These are phyloP conservation scores for Triplophysa tibetana DNA, from an alignment of 2,113 vertebrate species.

Conservation along the genomic window DNA sequence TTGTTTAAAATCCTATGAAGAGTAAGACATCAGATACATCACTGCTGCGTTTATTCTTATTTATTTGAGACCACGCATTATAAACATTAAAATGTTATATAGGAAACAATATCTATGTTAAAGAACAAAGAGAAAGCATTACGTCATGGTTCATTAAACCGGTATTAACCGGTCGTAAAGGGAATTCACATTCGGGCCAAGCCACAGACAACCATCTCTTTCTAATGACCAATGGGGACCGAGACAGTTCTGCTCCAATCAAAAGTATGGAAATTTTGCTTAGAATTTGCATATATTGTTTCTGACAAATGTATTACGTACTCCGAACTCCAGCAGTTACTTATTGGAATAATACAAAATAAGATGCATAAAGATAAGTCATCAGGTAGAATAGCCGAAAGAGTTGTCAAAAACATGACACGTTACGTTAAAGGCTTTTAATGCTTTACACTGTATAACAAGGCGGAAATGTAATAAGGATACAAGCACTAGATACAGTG, in stretches of 20 bases:
- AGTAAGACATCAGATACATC: background rate
- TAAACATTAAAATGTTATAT: background rate
- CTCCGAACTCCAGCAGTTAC: too few relatives aligned
- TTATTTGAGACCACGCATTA: background rate
- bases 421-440: too few relatives aligned
- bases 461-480: too few relatives aligned
- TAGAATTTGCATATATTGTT: conserved; percentile 18
- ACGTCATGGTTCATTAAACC: conserved; percentile 44
- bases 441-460: too few relatives aligned
- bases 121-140: background rate
- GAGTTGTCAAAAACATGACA: too few relatives aligned
- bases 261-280: background rate
- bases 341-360: too few relatives aligned
- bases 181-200: background rate
- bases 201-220: background rate
- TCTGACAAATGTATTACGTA: background rate
- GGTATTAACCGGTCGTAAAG: conserved; percentile 37
- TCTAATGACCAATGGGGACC: conserved; percentile 14
- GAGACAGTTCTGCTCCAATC: conserved; percentile 13
- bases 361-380: too few relatives aligned
- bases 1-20: background rate
- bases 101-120: background rate
- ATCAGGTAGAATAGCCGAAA: too few relatives aligned
- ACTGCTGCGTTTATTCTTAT: background rate
- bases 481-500: background rate